These are phyloP conservation scores for Balaeniceps rex DNA, from an alignment of 2,113 vertebrate genomes.

Conservation along the genomic window DNA sequence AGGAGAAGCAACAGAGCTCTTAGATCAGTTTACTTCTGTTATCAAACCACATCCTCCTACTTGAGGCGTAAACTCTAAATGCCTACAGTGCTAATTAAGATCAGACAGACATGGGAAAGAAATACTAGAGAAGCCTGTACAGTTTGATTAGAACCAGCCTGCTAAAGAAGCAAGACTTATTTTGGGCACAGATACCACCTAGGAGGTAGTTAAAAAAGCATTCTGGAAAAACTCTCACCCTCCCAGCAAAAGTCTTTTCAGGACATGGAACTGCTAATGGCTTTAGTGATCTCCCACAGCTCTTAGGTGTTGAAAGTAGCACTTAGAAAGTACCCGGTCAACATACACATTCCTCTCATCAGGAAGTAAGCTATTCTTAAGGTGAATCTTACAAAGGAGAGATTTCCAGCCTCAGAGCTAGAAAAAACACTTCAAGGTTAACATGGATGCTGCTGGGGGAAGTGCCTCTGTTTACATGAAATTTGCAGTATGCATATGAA, in stretches of 20 bases:
- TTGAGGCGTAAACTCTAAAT: not conserved
- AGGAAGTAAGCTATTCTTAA: slow-evolving; percentile 16
- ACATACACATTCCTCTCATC: not conserved
- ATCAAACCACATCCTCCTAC: slow-evolving; percentile 41
- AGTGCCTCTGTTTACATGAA: not conserved
- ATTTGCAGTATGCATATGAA: not conserved
- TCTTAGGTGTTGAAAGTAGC: slow-evolving; percentile 1
- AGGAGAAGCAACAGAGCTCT: not conserved
- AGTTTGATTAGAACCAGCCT: not conserved
- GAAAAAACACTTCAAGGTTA: not conserved
- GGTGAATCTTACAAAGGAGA: not conserved
- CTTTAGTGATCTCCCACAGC: not conserved
- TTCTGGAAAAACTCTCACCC: not conserved
- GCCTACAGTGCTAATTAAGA: not conserved
- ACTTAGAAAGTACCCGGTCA: not conserved
- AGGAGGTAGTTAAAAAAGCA: not conserved
- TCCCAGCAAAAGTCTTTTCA: not conserved
- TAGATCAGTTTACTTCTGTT: not conserved
- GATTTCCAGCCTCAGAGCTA: slow-evolving; percentile 10
- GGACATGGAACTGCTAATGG: slow-evolving; percentile 22
- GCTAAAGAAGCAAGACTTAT: not conserved
- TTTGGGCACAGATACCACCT: not conserved
- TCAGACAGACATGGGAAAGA: not conserved
- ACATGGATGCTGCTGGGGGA: not conserved
- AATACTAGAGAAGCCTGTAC: not conserved